Percentiles rank a stretch among this genome's conserved stretches.
Evolutionary conservation across 2,113 vertebrate genomes (phyloP).

Genomic region (Corapipo altera): DNA sequence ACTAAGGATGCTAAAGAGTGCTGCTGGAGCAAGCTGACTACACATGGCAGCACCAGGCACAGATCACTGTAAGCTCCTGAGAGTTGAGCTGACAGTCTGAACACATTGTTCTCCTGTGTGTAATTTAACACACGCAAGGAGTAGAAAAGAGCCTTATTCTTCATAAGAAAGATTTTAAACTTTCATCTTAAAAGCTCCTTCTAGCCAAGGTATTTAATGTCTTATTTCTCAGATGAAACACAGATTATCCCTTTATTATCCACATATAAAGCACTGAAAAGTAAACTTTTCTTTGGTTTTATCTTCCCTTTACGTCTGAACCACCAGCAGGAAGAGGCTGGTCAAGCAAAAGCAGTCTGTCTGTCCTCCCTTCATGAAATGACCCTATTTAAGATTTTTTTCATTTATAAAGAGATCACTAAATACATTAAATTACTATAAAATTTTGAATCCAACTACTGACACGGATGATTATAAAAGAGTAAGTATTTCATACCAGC

Average conservation of each 20-base stretch:
- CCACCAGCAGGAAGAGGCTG: background rate
- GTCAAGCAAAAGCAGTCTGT: background rate
- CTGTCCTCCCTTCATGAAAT: background rate
- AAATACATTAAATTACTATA: background rate
- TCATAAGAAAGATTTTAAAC: background rate
- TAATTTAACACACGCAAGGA: rapidly evolving
- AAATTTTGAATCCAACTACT: background rate
- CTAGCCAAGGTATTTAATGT: background rate
- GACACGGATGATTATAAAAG: background rate
- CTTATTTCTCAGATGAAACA: background rate
- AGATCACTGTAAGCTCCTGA: background rate
- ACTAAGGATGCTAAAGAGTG: background rate
- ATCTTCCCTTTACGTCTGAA: background rate
- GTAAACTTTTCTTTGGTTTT: background rate
- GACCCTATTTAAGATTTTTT: background rate
- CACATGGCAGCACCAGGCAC: background rate
- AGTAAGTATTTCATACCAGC: background rate
- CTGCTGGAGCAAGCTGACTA: background rate
- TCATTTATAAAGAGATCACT: background rate
- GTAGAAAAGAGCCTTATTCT: background rate
- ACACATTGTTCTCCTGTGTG: background rate
- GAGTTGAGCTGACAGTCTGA: background rate
- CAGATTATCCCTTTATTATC: background rate
- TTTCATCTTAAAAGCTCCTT: background rate
- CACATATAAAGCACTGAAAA: background rate